Base-by-base conservation (phyloP, 2,113 vertebrate genomes). In the Typhlomys cinereus region DNA sequence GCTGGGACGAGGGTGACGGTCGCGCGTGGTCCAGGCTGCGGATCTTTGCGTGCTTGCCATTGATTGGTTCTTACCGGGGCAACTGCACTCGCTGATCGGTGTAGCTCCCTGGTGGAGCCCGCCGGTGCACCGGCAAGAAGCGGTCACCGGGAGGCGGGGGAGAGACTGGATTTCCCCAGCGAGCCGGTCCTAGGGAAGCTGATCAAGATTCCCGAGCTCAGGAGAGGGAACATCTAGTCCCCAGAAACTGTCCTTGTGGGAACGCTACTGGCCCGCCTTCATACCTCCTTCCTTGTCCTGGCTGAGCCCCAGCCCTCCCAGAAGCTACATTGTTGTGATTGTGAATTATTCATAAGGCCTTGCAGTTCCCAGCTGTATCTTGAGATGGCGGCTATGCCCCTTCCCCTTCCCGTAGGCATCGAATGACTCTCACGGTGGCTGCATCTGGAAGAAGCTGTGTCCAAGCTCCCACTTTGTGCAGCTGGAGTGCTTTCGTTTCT, bases 321-420 rank as follows among this genome's bases (percentile, higher is more conserved):
- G 80, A 61, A 69, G 73, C 88, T 89, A 59, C 4, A 46, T 76
- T 91, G 89, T 95, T 88, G 75, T 31, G 69, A 70, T 41, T 64
- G 36, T 91, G 71, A 96, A 94, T 95, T 95, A 95, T 95, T 96
- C 57, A 91, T 69, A 92, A 95, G 62, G 90, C 25, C 39, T 57
- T 41, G 75, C 66, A 50, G 84, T 34, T 80, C 81, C 86, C 89
- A 48, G 78, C 87, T 89, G 81, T 86, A 86, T 92, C 84, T 85
- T n/a, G n/a, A n/a, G n/a, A n/a, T n/a, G n/a, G n/a, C 85, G 57
- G 54, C 41, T 23, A 79, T 39, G 82, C 74, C 48, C 21, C 36
- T 73, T 34, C 59, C 25, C 39, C 62, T 23, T 46, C 14, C 25
- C n/a, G n/a, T n/a, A 41, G 70, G 71, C 66, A 69, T 39, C 21